phyloP scores from a whole-genome alignment of 2,113 vertebrate species.

The Microcebus murinus region DNA sequence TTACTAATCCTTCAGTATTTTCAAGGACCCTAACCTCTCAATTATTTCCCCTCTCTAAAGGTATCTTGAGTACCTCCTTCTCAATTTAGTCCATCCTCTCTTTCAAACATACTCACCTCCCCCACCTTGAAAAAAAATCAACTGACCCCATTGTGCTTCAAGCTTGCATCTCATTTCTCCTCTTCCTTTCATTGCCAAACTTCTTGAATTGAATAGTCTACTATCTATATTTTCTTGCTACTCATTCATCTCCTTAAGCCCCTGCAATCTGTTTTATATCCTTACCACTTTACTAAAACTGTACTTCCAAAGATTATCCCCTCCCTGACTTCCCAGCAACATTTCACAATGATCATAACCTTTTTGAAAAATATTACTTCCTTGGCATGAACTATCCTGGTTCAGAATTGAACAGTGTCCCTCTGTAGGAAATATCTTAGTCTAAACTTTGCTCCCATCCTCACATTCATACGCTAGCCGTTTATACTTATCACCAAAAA shows the following conservation, averaged over 20 bases:
- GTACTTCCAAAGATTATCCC: not conserved
- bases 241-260: not conserved
- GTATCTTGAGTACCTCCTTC: not conserved
- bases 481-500: conserved; percentile 5
- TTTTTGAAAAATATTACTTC: not conserved
- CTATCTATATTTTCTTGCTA: conserved; percentile 3
- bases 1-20: conserved; percentile 5
- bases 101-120: conserved; percentile 1
- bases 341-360: not conserved
- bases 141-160: not conserved
- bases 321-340: conserved; percentile 20
- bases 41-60: not conserved
- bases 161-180: not conserved
- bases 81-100: conserved; percentile 4
- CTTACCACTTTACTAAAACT: conserved; percentile 33
- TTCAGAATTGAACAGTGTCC: not conserved
- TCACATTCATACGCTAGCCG: not conserved
- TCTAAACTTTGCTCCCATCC: not conserved
- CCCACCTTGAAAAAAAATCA: conserved; percentile 6
- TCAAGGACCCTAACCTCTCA: not conserved
- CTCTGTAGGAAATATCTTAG: not conserved
- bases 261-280: not conserved
- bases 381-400: not conserved
- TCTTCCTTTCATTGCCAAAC: not conserved
- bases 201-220: conserved; percentile 26